These are phyloP conservation scores for Sipha flava DNA, from an alignment of 1,140 invertebrate genomes.

Conservation along the genomic window DNA sequence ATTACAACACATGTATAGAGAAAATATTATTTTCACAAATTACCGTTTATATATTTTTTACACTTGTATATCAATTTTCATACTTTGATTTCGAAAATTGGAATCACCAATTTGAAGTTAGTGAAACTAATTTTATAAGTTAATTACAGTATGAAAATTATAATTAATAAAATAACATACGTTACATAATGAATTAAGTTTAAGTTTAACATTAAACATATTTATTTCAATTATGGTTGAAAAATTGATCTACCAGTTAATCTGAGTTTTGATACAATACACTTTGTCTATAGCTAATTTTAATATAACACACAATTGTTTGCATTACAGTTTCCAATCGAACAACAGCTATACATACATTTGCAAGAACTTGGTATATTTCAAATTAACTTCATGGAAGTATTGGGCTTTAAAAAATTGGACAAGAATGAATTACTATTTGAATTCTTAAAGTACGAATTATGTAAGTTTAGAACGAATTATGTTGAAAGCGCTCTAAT, in stretches of 20 bases:
- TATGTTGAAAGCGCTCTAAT: too few species aligned
- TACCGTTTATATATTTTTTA: not conserved
- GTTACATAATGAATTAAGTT: too few species aligned
- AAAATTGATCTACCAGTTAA: too few species aligned
- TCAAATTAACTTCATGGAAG: not conserved
- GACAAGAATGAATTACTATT: not conserved
- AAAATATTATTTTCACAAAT: not conserved
- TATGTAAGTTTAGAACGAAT: not conserved
- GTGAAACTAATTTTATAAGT: not conserved
- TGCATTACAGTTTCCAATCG: too few species aligned
- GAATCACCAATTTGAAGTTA: not conserved
- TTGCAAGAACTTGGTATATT: not conserved
- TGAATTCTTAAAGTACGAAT: not conserved
- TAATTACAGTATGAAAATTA: too few species aligned
- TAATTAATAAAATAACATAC: too few species aligned
- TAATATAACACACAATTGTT: too few species aligned
- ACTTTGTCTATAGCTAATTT: too few species aligned
- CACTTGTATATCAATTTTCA: not conserved
- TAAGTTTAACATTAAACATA: too few species aligned
- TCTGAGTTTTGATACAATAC: too few species aligned
- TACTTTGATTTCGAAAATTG: not conserved
- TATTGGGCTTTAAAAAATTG: not conserved
- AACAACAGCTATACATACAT: too few species aligned
- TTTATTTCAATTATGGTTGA: too few species aligned
- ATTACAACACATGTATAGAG: not conserved